These are phyloP conservation scores for Melipona beecheii DNA, from an alignment of 2,888 invertebrate species.

Conservation along the genomic window DNA sequence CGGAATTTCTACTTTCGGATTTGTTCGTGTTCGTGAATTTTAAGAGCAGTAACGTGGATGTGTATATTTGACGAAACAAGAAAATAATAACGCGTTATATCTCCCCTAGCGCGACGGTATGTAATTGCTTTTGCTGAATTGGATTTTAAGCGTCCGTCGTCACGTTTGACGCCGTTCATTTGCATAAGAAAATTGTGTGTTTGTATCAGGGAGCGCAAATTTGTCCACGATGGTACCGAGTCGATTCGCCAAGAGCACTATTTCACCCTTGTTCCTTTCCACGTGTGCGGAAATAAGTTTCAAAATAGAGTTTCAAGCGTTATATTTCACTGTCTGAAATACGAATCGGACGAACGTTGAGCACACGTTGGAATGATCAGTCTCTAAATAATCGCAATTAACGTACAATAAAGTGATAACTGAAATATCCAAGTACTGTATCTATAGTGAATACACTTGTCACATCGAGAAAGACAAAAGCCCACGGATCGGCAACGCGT, in stretches of 20 bases:
- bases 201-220: neutral
- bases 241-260: slow-evolving; percentile 6
- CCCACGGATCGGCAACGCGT: neutral
- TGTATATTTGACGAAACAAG: neutral
- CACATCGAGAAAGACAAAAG: neutral
- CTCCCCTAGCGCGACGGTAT: neutral
- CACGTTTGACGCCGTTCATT: slow-evolving; percentile 14
- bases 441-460: neutral
- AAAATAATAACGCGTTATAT: neutral
- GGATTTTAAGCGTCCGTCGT: slow-evolving; percentile 16
- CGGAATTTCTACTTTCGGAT: neutral
- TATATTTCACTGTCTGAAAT: neutral
- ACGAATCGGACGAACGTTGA: neutral
- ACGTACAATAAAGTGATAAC: neutral
- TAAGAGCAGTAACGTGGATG: too few relatives aligned
- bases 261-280: neutral
- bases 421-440: neutral
- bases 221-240: neutral
- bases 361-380: neutral
- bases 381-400: neutral
- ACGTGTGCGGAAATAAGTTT: neutral
- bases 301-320: neutral
- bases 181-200: slow-evolving; percentile 18
- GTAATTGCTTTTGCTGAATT: slow-evolving; percentile 25
- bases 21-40: neutral